Evolutionary conservation across 2,888 invertebrate genomes (phyloP).

Genomic region (Nemotelus pantherinus): DNA sequence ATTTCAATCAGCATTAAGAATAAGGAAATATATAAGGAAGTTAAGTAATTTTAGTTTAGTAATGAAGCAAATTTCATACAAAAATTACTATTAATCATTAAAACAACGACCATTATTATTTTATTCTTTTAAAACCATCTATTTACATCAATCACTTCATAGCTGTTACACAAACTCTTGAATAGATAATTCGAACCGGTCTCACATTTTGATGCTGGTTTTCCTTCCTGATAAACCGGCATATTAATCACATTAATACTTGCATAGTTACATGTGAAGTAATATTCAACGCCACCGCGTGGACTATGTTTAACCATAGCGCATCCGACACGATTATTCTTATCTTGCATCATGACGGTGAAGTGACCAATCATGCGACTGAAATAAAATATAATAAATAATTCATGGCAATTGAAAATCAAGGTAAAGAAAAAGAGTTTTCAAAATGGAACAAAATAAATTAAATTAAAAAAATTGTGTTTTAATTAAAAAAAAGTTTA

Average conservation of each 20-base stretch:
- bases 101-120: too few species aligned
- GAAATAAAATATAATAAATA: not conserved
- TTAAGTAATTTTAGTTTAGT: too few species aligned
- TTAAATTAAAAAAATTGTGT: slow-evolving; percentile 4
- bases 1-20: too few species aligned
- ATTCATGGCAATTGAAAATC: too few species aligned
- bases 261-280: slow-evolving; percentile 38
- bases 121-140: slow-evolving; percentile 24
- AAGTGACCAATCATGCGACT: slow-evolving; percentile 45
- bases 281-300: slow-evolving; percentile 6
- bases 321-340: slow-evolving; percentile 43
- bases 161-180: slow-evolving; percentile 11
- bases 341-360: slow-evolving; percentile 41
- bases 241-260: slow-evolving; percentile 33
- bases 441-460: not conserved
- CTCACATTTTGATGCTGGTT: slow-evolving; percentile 12
- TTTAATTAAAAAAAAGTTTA: not conserved
- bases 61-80: too few species aligned
- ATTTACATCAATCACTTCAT: slow-evolving; percentile 30
- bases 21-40: too few species aligned
- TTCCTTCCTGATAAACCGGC: slow-evolving; percentile 28
- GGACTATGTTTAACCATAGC: slow-evolving; percentile 23
- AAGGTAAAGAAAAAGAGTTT: too few species aligned
- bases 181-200: slow-evolving; percentile 24
- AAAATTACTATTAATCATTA: too few species aligned